Base-by-base conservation (phyloP, 2,113 vertebrate genomes). In the Elaphurus davidianus region DNA sequence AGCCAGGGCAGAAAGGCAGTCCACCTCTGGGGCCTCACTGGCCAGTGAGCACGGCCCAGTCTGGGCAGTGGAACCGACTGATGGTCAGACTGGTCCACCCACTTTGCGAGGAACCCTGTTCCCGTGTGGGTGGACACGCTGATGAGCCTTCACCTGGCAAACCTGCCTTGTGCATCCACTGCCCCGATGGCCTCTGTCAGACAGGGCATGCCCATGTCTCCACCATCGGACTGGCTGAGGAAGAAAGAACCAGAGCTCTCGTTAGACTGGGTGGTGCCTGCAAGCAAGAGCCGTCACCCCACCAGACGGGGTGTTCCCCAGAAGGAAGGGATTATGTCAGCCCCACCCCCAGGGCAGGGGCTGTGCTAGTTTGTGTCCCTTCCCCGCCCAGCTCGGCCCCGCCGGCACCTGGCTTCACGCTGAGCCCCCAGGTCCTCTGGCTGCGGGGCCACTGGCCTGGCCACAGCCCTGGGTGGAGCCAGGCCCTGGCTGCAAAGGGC, bases 1-100 rank as follows among this genome's bases (percentile, higher is more conserved):
- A 25, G 43, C 59, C 13, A 40, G 15, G 25, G 47, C 23, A 60
- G 60, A 67, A 2, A 33, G 60, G 67, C 12, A 30, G 17, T 7
- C 12, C 33, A 2, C 23, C n/a, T 40, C 50, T 1, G 7, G 3
- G 25, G 25, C 40, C 47, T 27, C 54, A 9, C 54, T 3, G 0
- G 25, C 57, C 33, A 4, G 74, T n/a, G 33, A 25, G 33, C 57
- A 5, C 0, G 15, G 62, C 45, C 16, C 28, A 5, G 21, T 5
- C 36, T 5, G 47, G 6, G 6, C 6, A 1, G 4, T 0, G 13
- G 83, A 27, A 28, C 30, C 9, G 14, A 0, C 16, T 3, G 27
- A 21, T 5, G 78, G 78, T n/a, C 74, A 7, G 71, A 13, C 13
- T 8, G 87, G 47, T 15, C 50, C 6, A 4, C 13, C 40, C 1